Evolutionary conservation across 2,888 invertebrate species (phyloP).

Genomic region (Synergus itoensis): DNA sequence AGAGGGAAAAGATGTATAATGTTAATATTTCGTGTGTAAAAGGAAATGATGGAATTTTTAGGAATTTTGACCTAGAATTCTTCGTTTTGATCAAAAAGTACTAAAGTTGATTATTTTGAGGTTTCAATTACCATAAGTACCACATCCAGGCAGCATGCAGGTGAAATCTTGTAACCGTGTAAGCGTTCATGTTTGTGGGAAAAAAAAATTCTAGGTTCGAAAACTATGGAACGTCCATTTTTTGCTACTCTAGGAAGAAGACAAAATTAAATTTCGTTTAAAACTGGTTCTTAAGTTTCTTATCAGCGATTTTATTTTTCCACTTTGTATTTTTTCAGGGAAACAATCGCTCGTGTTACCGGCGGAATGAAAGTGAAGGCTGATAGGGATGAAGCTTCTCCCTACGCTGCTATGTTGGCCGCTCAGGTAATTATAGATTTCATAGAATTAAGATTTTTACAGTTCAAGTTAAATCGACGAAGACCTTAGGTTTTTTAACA

Average conservation of each 20-base stretch:
- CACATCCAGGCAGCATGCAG: slow-evolving; percentile 70
- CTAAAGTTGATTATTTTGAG: not conserved
- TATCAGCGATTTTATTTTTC: not conserved
- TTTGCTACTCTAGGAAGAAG: slow-evolving; percentile 44
- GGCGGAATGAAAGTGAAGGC: slow-evolving; percentile 99
- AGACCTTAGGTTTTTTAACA: slow-evolving; percentile 6
- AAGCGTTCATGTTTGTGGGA: slow-evolving; percentile 71
- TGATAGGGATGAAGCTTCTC: slow-evolving; percentile 99
- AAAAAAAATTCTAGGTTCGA: slow-evolving; percentile 59
- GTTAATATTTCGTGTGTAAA: too few species aligned
- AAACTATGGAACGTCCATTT: slow-evolving; percentile 43
- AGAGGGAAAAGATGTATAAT: too few species aligned
- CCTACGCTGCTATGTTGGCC: slow-evolving; percentile 99
- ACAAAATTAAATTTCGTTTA: slow-evolving; percentile 36
- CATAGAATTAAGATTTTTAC: not conserved
- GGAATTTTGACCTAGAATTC: too few species aligned
- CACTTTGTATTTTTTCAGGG: slow-evolving; percentile 79
- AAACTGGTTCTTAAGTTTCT: not conserved
- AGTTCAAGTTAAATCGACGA: not conserved
- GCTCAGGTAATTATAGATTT: slow-evolving; percentile 87
- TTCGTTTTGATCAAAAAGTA: too few species aligned
- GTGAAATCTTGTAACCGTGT: slow-evolving; percentile 53
- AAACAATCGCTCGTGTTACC: slow-evolving; percentile 96
- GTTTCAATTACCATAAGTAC: slow-evolving; percentile 39
- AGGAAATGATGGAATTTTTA: too few species aligned